These are phyloP conservation scores for Whitmania pigra DNA, from an alignment of 1,140 invertebrate species.

Conservation along the genomic window DNA sequence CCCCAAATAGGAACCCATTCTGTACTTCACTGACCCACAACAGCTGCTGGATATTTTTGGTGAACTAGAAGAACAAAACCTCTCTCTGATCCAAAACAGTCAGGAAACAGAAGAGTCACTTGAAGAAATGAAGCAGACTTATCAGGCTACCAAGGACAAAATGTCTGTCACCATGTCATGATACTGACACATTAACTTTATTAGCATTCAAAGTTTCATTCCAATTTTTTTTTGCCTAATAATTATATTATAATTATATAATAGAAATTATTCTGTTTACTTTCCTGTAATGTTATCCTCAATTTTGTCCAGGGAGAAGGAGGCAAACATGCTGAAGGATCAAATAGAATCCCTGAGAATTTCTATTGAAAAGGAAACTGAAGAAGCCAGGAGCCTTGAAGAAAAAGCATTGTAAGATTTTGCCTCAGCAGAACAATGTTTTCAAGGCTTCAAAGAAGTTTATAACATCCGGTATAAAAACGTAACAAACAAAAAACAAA, in stretches of 20 bases:
- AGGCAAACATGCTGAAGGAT: constrained; percentile 40
- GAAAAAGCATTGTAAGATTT: constrained; percentile 39
- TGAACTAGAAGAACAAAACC: constrained; percentile 44
- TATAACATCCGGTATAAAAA: background rate
- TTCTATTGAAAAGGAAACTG: constrained; percentile 38
- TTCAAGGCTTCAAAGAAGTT: background rate
- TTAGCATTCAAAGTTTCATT: background rate
- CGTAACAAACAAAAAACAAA: constrained; percentile 14
- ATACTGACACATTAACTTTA: background rate
- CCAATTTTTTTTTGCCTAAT: no score
- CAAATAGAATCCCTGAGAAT: constrained; percentile 41
- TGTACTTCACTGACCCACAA: constrained; percentile 40
- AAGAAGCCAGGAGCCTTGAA: constrained; percentile 39
- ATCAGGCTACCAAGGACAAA: constrained; percentile 37
- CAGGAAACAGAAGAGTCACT: constrained; percentile 44
- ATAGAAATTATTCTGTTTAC: no score
- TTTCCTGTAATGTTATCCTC: background rate
- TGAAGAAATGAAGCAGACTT: constrained; percentile 43
- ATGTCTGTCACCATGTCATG: constrained; percentile 31
- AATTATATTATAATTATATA: no score
- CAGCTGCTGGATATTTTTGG: constrained; percentile 43
- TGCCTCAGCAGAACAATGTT: background rate
- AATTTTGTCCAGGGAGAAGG: constrained; percentile 38
- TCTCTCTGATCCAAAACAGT: constrained; percentile 44
- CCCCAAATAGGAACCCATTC: constrained; percentile 35